Percentiles rank a stretch among this genome's conserved stretches.
Conservation (phyloP, 2,888 invertebrate genomes). For the Saturnia japonica region DNA sequence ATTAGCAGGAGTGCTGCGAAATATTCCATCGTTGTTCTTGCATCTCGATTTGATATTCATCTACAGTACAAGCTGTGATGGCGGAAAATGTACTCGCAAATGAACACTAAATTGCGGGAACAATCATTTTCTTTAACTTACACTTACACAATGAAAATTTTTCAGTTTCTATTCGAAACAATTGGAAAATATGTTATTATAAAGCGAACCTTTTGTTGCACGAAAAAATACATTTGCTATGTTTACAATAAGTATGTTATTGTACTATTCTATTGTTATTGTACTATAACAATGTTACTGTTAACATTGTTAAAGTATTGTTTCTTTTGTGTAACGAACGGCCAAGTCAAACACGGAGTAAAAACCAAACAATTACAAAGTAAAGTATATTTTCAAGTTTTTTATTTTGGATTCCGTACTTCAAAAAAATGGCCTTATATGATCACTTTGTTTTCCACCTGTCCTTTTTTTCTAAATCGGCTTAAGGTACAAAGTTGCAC, state of each 20-base stretch:
- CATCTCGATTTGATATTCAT: conserved; percentile 22
- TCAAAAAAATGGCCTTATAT: too few relatives aligned
- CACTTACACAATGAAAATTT: neutral
- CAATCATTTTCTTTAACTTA: neutral
- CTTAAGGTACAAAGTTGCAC: too few relatives aligned
- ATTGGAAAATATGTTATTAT: neutral
- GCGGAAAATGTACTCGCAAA: conserved; percentile 8
- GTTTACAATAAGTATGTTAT: too few relatives aligned
- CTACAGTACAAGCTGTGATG: conserved; percentile 17
- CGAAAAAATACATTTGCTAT: too few relatives aligned
- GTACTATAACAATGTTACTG: too few relatives aligned
- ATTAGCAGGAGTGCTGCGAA: conserved; percentile 15
- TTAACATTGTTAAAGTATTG: too few relatives aligned
- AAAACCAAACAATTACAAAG: neutral
- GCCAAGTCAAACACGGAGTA: neutral
- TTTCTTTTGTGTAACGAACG: neutral
- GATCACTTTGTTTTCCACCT: too few relatives aligned
- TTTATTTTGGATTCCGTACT: neutral
- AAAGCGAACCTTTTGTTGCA: neutral
- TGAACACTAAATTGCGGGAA: conserved; percentile 10
- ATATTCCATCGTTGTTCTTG: conserved; percentile 15
- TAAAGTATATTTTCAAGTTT: neutral
- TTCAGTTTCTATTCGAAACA: neutral
- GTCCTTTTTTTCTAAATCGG: too few relatives aligned
- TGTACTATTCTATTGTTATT: too few relatives aligned